Evolutionary conservation across 2,888 invertebrate genomes (phyloP), one percentile per base, ranked within the genome.

Genomic region (Thysanoteuthis rhombus): DNA sequence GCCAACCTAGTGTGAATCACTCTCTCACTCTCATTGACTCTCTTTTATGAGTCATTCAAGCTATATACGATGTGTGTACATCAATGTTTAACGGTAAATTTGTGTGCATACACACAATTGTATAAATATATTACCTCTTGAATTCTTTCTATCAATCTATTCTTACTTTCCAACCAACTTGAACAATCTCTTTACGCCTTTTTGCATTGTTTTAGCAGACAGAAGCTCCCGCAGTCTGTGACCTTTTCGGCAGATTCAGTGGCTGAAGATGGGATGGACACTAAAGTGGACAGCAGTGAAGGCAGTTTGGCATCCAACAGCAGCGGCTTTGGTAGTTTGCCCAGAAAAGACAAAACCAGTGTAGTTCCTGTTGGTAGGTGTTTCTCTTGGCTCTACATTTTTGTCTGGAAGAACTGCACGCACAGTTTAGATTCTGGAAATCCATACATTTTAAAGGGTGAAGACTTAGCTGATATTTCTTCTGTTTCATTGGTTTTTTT

Each of bases 301-400:
- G 95, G 96, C 91, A 96, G 96, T 94, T 95, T 96, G 47, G 96
- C 96, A 12, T 97, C 97, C 89, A 98, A 98, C 95, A 98, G 98
- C 97, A 98, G 98, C 95, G 98, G 98, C 95, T 98, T 98, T 97
- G 98, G 98, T 95, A 98, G 98, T 97, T 98, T 98, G 97, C 98
- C 98, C 95, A 95, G 97, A 92, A 96, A 96, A 95, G 96, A 97
- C 93, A 94, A 95, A 93, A 95, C 95, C 47, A 94, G 94, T 94
- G 94, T 95, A 25, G 94, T 94, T 36, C 94, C 95, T 90, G 93
- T 94, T 90, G 95, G 95, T 95, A 94, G 92, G 94, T n/a, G n/a
- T 45, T 5, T 28, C 28, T 40, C 0, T 38, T n/a, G 0, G 10
- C 19, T 10, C 25, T 19, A 28, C 12, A 47, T 40, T 38, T 47